Base-by-base conservation (phyloP, 2,888 invertebrate genomes). In the Clunio marinus region DNA sequence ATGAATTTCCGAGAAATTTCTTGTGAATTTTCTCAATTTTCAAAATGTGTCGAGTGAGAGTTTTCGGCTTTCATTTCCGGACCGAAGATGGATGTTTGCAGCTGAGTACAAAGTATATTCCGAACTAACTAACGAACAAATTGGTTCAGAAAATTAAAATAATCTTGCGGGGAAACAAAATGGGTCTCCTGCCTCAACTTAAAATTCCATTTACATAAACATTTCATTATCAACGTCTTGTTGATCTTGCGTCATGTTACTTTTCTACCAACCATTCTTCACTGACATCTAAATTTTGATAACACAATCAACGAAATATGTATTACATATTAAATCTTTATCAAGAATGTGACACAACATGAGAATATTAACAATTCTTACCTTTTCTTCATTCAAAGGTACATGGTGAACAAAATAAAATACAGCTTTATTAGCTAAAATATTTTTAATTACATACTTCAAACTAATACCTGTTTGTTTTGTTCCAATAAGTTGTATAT, bases 61-160 rank as follows among this genome's bases (percentile, higher is more conserved):
- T 51, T 51, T 51, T 51, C 51, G 22, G 17, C 51, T 51, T 22
- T 22, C 22, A 22, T 22, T 32, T 51, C 51, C n/a, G n/a, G 22
- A 51, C 51, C 51, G 22, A n/a, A 51, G 51, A 51, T 22, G 51
- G 22, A 51, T 51, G 51, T 22, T 17, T 22, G 51, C 20, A 22
- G 17, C n/a, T 22, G 51, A 17, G 22, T 3, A 15, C 10, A 41
- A 41, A 3, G 3, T 4, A 10, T 15, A 41, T 41, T 51, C 51
- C 13, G 22, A 51, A 51, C 20, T n/a, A 15, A 32, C 32, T 41
- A n/a, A 51, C 17, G 37, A 60, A 60, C 37, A 63, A 63, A 63
- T 63, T 45, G 63, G 45, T 63, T 45, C 22, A 46, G 63, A 46
- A 63, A 63, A 63, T 63, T 63, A 63, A 63, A 45, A 63, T 37